A percentile compares a stretch with the other conserved stretches of the same genome.
Conservation (phyloP, 92 coral and sea anemone species). For the Porites divaricata region DNA sequence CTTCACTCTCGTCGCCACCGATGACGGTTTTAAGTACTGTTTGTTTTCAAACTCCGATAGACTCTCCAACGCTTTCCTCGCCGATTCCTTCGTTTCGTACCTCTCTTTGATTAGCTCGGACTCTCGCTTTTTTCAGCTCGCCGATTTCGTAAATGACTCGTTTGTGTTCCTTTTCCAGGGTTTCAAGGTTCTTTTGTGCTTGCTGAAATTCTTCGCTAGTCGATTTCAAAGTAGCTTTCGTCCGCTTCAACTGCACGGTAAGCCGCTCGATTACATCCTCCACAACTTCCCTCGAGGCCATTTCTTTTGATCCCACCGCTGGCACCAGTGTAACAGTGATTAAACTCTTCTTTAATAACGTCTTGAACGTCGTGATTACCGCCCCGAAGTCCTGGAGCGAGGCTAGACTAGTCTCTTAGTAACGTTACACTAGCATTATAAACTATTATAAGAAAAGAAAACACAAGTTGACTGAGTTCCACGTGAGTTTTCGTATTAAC, state of each 20-base stretch:
- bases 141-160: neutral
- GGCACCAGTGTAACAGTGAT: conserved; percentile 24
- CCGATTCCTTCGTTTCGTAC: neutral
- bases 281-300: conserved; percentile 36
- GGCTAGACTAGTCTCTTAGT: too few relatives aligned
- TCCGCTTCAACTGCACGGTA: conserved; percentile 9
- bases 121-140: neutral
- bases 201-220: conserved; percentile 15
- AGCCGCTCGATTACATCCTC: conserved; percentile 22
- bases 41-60: conserved; percentile 26
- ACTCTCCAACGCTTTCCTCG: conserved; percentile 21
- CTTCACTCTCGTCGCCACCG: conserved; percentile 2
- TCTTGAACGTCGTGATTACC: too few relatives aligned
- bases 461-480: too few relatives aligned
- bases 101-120: conserved; percentile 3
- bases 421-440: too few relatives aligned
- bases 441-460: too few relatives aligned
- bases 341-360: neutral
- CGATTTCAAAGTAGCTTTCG: conserved; percentile 5
- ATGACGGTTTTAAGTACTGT: neutral
- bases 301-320: neutral
- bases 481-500: too few relatives aligned
- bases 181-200: neutral
- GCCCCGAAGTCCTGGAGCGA: too few relatives aligned
- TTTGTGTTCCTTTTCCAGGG: conserved; percentile 12